Evolutionary conservation across 2,797 vertebrate species (phyloP).

Genomic region (Cephalopachus bancanus): DNA sequence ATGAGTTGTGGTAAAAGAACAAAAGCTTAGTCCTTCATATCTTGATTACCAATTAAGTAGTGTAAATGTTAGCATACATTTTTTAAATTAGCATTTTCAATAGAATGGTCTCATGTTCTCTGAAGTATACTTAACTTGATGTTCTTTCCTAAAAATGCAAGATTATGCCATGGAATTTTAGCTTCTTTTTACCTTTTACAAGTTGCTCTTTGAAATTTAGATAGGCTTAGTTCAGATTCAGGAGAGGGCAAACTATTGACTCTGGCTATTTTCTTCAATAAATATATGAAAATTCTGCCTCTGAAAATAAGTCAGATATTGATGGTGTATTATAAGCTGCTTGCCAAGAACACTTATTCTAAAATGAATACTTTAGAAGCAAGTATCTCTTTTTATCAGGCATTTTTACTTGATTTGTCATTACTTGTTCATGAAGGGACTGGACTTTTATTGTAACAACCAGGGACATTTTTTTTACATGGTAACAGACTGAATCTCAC

Average conservation of each 20-base stretch:
- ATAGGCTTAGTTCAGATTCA: slow-evolving; percentile 3
- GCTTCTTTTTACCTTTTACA: not conserved
- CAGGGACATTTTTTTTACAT: not conserved
- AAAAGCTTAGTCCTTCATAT: not conserved
- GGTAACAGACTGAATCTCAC: not conserved
- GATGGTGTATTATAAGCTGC: not conserved
- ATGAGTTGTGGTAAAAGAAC: not conserved
- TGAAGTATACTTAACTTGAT: not conserved
- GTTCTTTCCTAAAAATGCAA: not conserved
- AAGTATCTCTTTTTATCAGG: not conserved
- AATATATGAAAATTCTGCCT: not conserved
- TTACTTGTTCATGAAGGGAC: not conserved
- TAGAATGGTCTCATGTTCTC: not conserved
- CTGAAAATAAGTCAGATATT: not conserved
- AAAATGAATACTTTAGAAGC: slow-evolving; percentile 8
- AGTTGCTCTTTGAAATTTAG: slow-evolving; percentile 29
- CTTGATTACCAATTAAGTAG: not conserved
- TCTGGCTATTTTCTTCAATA: not conserved
- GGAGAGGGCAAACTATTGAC: not conserved
- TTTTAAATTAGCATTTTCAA: slow-evolving; percentile 59
- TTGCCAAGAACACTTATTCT: not conserved
- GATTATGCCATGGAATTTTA: not conserved
- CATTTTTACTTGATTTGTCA: slow-evolving; percentile 3
- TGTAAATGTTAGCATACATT: not conserved
- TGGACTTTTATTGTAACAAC: not conserved